A percentile compares a stretch with the other conserved stretches of the same genome.
phyloP scores from a whole-genome alignment of 2,888 invertebrate genomes.

The Alloplasta piceator region DNA sequence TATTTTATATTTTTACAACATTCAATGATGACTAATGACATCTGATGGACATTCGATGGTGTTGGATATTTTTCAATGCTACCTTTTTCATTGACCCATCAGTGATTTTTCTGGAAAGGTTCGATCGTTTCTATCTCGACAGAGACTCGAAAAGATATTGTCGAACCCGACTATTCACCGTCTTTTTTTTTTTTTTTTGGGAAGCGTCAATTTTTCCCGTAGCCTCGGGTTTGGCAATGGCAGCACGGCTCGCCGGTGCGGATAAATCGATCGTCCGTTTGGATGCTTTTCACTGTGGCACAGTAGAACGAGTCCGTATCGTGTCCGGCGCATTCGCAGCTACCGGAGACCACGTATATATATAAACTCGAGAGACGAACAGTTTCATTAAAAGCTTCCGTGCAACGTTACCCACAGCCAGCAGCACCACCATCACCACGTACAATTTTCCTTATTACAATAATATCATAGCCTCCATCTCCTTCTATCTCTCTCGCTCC shows the following conservation, averaged over 20 bases:
- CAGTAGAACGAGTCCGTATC: slow-evolving; percentile 61
- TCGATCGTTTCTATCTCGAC: slow-evolving; percentile 2
- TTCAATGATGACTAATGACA: not conserved
- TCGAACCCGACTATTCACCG: not conserved
- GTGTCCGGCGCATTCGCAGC: slow-evolving; percentile 54
- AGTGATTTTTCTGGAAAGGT: not conserved
- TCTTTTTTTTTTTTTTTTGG: not conserved
- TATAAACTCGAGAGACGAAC: slow-evolving; percentile 30
- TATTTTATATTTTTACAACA: not conserved
- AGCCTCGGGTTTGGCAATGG: slow-evolving; percentile 36
- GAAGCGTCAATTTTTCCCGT: slow-evolving; percentile 50
- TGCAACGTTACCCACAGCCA: slow-evolving; percentile 27
- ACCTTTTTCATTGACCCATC: not conserved
- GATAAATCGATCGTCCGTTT: slow-evolving; percentile 59
- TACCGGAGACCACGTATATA: slow-evolving; percentile 25
- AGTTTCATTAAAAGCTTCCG: slow-evolving; percentile 70
- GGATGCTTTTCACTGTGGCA: slow-evolving; percentile 40
- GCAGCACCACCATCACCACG: slow-evolving; percentile 15
- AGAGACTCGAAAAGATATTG: slow-evolving; percentile 22
- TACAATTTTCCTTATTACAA: slow-evolving; percentile 67
- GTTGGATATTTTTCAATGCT: slow-evolving; percentile 14
- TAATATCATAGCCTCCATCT: slow-evolving; percentile 65
- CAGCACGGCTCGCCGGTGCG: slow-evolving; percentile 27
- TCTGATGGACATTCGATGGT: not conserved
- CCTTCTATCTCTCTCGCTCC: not conserved